Percentiles rank a stretch among this genome's conserved stretches.
These are phyloP conservation scores for Tetraneura akinire DNA, from an alignment of 1,140 invertebrate genomes.

Conservation along the genomic window DNA sequence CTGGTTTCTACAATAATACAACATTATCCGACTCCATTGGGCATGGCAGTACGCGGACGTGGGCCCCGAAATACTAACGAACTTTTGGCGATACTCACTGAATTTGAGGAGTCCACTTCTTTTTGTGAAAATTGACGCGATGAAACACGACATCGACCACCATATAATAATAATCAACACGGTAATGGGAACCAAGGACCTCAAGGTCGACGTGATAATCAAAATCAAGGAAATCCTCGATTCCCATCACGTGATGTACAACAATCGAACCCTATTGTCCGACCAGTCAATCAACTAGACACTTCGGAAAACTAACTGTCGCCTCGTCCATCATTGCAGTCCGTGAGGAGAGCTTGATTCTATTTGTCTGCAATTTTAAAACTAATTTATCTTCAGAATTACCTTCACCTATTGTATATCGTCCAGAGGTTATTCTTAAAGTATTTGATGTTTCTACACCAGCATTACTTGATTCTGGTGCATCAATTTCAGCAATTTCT, in stretches of 20 bases:
- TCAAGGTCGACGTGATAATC: background rate
- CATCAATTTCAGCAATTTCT: background rate
- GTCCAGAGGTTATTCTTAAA: background rate
- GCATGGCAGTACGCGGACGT: background rate
- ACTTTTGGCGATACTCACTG: background rate
- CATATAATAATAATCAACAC: background rate
- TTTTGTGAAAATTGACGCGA: background rate
- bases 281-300: background rate
- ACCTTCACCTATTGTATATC: background rate
- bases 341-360: background rate
- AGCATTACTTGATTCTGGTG: background rate
- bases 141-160: background rate
- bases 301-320: background rate
- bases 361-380: background rate
- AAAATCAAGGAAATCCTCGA: no score
- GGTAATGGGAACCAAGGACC: background rate
- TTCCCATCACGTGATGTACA: no score
- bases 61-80: background rate
- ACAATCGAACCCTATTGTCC: background rate
- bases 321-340: background rate
- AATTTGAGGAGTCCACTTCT: background rate
- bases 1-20: background rate
- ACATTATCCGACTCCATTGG: background rate
- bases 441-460: background rate
- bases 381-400: background rate